These are phyloP conservation scores for Scaptomyza polygonia DNA, from an alignment of 2,888 invertebrate species.

Conservation along the genomic window DNA sequence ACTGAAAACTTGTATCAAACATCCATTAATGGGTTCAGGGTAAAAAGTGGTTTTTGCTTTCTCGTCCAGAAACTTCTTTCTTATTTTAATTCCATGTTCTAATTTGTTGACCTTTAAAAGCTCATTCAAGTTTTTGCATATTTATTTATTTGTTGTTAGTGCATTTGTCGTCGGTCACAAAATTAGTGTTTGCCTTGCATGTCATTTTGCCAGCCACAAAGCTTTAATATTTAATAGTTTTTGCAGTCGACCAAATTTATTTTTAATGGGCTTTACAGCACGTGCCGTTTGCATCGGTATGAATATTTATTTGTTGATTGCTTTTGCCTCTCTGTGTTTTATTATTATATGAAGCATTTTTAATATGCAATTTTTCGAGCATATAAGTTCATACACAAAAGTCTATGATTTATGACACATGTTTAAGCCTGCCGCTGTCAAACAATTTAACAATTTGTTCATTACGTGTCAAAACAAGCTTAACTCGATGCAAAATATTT, in stretches of 20 bases:
- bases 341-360: constrained; percentile 40
- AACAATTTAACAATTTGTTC: constrained; percentile 19
- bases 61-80: too few relatives aligned
- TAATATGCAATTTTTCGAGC: constrained; percentile 23
- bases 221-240: constrained; percentile 67
- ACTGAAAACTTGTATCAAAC: too few relatives aligned
- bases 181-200: constrained; percentile 64
- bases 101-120: too few relatives aligned
- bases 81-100: too few relatives aligned
- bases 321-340: constrained; percentile 32
- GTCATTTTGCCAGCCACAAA: constrained; percentile 71
- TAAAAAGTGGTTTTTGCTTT: too few relatives aligned
- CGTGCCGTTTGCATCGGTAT: constrained; percentile 57
- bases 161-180: neutral
- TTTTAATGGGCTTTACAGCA: constrained; percentile 76
- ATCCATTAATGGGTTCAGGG: too few relatives aligned
- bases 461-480: constrained; percentile 23
- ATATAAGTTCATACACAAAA: constrained; percentile 10
- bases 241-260: constrained; percentile 42
- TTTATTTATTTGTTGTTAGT: constrained; percentile 1
- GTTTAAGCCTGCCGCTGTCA: constrained; percentile 56
- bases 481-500: neutral
- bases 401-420: constrained; percentile 53
- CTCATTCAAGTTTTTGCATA: neutral
- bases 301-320: constrained; percentile 58